Evolutionary conservation across 1,140 invertebrate species (phyloP).

Genomic region (Lepidurus arcticus): DNA sequence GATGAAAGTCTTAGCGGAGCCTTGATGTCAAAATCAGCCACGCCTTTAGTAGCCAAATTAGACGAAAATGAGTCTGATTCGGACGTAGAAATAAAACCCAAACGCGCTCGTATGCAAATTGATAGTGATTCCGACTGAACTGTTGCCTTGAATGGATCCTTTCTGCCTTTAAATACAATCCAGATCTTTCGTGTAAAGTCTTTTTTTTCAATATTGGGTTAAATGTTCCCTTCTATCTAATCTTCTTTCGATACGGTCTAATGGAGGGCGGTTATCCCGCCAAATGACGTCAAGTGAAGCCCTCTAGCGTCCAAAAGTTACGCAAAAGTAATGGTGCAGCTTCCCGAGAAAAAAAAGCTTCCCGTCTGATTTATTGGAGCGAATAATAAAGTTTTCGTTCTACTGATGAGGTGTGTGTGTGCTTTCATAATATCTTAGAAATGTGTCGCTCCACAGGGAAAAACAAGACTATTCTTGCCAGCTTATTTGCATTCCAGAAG

Average conservation of each 20-base stretch:
- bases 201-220: background rate
- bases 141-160: background rate
- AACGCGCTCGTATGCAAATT: constrained; percentile 10
- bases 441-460: background rate
- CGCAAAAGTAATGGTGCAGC: too few relatives aligned
- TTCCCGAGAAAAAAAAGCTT: too few relatives aligned
- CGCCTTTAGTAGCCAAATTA: background rate
- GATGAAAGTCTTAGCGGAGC: background rate
- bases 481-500: background rate
- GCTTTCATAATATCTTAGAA: too few relatives aligned
- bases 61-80: constrained; percentile 9
- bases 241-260: too few relatives aligned
- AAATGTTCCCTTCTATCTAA: too few relatives aligned
- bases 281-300: too few relatives aligned
- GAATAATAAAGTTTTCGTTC: too few relatives aligned
- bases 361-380: too few relatives aligned
- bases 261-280: too few relatives aligned
- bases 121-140: background rate
- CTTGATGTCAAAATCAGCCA: background rate
- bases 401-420: too few relatives aligned
- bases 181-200: background rate
- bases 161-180: background rate
- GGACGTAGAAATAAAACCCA: background rate
- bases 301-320: too few relatives aligned
- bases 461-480: background rate